Percentiles rank a stretch among this genome's conserved stretches.
These are phyloP conservation scores for Zoanthus sansibaricus DNA, from an alignment of 92 coral and sea anemone species.

Conservation along the genomic window DNA sequence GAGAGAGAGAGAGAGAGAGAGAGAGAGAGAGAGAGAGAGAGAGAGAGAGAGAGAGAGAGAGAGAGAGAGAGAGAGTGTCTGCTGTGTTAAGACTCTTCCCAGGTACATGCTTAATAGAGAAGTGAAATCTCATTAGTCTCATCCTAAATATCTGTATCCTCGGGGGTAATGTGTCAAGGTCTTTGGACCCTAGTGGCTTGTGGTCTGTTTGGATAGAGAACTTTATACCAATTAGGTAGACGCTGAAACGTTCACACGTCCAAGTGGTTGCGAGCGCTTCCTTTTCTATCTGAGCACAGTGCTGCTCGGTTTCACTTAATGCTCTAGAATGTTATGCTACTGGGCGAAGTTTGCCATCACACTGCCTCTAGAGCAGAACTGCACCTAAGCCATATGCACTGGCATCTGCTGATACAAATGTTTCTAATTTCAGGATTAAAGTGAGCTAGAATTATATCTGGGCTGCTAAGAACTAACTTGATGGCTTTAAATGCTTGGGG, in stretches of 20 bases:
- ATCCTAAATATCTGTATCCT: too few species aligned
- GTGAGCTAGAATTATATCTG: background rate
- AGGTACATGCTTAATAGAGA: too few species aligned
- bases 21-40: too few species aligned
- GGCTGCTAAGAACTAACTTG: slow-evolving; percentile 53
- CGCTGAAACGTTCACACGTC: background rate
- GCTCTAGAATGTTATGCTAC: slow-evolving; percentile 61
- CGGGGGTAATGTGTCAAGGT: too few species aligned
- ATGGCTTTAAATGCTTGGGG: slow-evolving; percentile 51
- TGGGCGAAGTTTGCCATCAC: slow-evolving; percentile 47
- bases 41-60: too few species aligned
- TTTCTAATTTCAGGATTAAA: slow-evolving; percentile 58
- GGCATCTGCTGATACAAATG: slow-evolving; percentile 52
- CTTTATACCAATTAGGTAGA: background rate
- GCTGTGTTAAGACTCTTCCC: too few species aligned
- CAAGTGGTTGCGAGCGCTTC: background rate
- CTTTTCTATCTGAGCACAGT: too few species aligned
- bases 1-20: too few species aligned
- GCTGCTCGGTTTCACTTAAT: background rate
- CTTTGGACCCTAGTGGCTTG: background rate
- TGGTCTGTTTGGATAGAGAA: slow-evolving; percentile 9
- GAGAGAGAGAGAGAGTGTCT: too few species aligned
- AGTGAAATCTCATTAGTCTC: too few species aligned
- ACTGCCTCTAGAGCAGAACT: slow-evolving; percentile 41
- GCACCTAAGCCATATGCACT: slow-evolving; percentile 59